These are phyloP conservation scores for Bombyx mandarina DNA, from an alignment of 1,140 invertebrate genomes.

Conservation along the genomic window DNA sequence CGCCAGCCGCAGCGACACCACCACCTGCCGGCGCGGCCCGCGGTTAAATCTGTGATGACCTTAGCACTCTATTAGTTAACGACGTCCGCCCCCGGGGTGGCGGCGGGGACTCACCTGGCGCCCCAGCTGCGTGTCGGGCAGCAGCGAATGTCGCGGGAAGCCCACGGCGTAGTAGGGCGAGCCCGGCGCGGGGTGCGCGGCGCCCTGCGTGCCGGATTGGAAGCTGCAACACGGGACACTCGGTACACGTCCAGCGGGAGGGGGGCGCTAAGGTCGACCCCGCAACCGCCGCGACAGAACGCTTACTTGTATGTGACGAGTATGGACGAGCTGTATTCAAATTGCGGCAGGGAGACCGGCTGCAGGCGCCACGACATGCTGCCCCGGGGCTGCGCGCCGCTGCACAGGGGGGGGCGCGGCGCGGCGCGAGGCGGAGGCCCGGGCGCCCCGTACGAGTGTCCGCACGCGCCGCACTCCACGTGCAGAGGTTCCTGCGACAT, in stretches of 20 bases:
- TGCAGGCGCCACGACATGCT: conserved; percentile 16
- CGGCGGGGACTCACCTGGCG: conserved; percentile 51
- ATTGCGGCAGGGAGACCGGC: conserved; percentile 13
- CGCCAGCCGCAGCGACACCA: conserved; percentile 83
- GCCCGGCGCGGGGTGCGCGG: conserved; percentile 86
- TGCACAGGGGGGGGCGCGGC: background rate
- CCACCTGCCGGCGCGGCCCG: conserved; percentile 44
- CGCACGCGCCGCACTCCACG: conserved; percentile 14
- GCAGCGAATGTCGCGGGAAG: conserved; percentile 85
- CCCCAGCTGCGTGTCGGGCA: conserved; percentile 85
- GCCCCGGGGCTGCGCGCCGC: conserved; percentile 12
- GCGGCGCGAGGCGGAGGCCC: background rate
- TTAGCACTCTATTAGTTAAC: too few species aligned
- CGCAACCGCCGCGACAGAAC: background rate
- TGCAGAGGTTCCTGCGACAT: conserved; percentile 31
- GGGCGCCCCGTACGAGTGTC: conserved; percentile 7
- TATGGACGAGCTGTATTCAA: conserved; percentile 12
- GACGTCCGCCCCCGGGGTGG: too few species aligned
- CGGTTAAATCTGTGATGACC: too few species aligned
- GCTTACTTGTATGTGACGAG: conserved; percentile 19
- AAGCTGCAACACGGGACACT: conserved; percentile 72
- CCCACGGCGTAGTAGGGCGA: conserved; percentile 88
- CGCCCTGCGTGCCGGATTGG: conserved; percentile 85
- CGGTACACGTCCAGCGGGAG: too few species aligned
- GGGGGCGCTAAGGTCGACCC: too few species aligned